Conservation (phyloP, 2,888 invertebrate genomes). For the Rutpela maculata region DNA sequence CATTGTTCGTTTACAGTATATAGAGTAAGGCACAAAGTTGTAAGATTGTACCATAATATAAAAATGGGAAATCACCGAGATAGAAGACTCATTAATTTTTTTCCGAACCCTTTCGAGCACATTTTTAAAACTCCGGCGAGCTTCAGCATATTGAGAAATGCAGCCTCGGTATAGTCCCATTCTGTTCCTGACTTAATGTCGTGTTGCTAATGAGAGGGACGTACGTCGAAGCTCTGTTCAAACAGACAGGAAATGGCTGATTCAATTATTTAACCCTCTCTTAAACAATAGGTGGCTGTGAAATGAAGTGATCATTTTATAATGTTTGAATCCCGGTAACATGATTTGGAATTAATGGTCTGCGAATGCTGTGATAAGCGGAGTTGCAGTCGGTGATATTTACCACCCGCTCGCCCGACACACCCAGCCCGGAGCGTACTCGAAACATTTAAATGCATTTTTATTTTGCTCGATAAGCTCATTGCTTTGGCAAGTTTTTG, state of each 20-base stretch:
- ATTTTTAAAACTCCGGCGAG: conserved; percentile 32
- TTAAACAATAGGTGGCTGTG: conserved; percentile 75
- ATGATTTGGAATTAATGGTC: conserved; percentile 75
- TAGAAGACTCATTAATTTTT: conserved; percentile 31
- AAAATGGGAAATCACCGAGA: background rate
- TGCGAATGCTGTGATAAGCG: conserved; percentile 74
- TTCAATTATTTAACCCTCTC: conserved; percentile 76
- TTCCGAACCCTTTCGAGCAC: conserved; percentile 26
- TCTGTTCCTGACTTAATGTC: conserved; percentile 60
- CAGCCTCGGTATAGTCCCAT: conserved; percentile 47
- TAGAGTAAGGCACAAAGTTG: background rate
- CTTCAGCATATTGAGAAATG: conserved; percentile 44
- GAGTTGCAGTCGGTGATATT: conserved; percentile 62
- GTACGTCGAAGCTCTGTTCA: conserved; percentile 45
- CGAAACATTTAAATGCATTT: conserved; percentile 72
- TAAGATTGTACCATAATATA: background rate
- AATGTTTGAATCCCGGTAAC: conserved; percentile 75
- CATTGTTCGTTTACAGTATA: no score
- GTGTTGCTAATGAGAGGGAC: conserved; percentile 59
- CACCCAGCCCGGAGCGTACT: conserved; percentile 49
- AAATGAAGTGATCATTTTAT: conserved; percentile 75
- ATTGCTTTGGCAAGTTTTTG: conserved; percentile 30
- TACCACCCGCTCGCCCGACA: conserved; percentile 41
- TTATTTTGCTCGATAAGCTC: conserved; percentile 59
- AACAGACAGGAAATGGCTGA: conserved; percentile 69